A percentile compares a stretch with the other conserved stretches of the same genome.
Evolutionary conservation across 2,797 vertebrate genomes (phyloP).

Genomic region (Simalia tracyae): DNA sequence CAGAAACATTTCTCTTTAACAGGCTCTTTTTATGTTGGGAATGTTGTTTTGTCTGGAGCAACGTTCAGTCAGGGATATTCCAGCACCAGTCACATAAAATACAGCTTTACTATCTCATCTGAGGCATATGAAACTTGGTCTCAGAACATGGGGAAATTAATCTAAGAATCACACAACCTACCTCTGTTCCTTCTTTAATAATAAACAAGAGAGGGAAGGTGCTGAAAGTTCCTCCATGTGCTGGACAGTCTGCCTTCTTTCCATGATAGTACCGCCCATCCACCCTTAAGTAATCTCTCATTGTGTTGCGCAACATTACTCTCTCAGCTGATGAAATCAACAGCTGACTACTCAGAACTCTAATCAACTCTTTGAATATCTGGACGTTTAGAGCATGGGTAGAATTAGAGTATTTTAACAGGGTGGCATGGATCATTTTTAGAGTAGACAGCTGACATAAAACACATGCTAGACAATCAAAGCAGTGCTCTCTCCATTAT

Average conservation of each 20-base stretch:
- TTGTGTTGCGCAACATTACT: constrained; percentile 12
- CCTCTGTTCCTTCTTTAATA: not conserved
- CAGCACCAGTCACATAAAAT: not conserved
- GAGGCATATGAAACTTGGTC: not conserved
- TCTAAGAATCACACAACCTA: not conserved
- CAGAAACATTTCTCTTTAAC: not conserved
- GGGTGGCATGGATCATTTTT: not conserved
- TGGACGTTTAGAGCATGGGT: not conserved
- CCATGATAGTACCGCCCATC: not conserved
- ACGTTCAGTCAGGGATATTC: not conserved
- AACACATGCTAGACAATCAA: not conserved
- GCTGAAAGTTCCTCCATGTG: not conserved
- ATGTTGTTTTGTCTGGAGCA: not conserved
- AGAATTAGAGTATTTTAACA: not conserved
- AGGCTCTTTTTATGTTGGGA: not conserved
- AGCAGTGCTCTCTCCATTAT: not conserved
- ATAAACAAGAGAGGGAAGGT: not conserved
- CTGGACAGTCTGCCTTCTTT: no score
- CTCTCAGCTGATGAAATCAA: constrained; percentile 12
- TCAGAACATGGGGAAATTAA: not conserved
- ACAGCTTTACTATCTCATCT: not conserved
- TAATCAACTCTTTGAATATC: not conserved
- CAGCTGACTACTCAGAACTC: constrained; percentile 7
- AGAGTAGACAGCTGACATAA: not conserved
- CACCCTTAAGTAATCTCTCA: not conserved